These are phyloP conservation scores for Intellagama lesueurii DNA, from an alignment of 2,797 vertebrate species.

Conservation along the genomic window DNA sequence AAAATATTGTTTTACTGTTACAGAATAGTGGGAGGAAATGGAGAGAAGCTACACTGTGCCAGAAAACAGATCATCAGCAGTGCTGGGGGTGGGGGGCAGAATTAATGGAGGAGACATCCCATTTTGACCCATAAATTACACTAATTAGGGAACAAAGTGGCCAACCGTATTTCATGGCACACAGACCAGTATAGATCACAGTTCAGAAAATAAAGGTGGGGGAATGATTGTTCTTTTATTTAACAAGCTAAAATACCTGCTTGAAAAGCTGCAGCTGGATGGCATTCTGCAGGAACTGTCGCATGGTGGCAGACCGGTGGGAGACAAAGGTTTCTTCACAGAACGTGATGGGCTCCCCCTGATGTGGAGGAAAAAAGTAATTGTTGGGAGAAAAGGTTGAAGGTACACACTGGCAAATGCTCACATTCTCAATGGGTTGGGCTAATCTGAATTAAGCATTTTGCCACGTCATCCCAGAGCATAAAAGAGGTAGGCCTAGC, in stretches of 20 bases:
- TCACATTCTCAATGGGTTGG: fast-evolving
- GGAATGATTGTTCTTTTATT: fast-evolving
- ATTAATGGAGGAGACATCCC: neutral
- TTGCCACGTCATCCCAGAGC: too few species aligned
- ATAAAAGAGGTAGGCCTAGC: neutral
- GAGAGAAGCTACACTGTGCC: too few species aligned
- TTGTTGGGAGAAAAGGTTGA: constrained; percentile 32
- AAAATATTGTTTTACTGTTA: neutral
- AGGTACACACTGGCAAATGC: neutral
- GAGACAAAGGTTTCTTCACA: constrained; percentile 91
- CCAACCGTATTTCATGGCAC: constrained; percentile 20
- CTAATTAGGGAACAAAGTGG: constrained; percentile 32
- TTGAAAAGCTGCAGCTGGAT: constrained; percentile 98
- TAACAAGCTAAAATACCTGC: constrained; percentile 82
- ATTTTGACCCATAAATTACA: constrained; percentile 35
- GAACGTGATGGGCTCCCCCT: constrained; percentile 97
- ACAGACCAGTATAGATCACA: neutral
- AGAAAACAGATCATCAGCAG: constrained; percentile 12
- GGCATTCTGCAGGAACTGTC: constrained; percentile 94
- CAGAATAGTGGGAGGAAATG: neutral
- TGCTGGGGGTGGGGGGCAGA: fast-evolving
- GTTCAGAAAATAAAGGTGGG: neutral
- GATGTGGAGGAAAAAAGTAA: constrained; percentile 19
- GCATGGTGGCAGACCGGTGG: constrained; percentile 94
- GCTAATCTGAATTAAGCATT: neutral